Evolutionary conservation across 2,797 vertebrate genomes (phyloP), one percentile per base, ranked within the genome.

Genomic region (Sebastes minor): DNA sequence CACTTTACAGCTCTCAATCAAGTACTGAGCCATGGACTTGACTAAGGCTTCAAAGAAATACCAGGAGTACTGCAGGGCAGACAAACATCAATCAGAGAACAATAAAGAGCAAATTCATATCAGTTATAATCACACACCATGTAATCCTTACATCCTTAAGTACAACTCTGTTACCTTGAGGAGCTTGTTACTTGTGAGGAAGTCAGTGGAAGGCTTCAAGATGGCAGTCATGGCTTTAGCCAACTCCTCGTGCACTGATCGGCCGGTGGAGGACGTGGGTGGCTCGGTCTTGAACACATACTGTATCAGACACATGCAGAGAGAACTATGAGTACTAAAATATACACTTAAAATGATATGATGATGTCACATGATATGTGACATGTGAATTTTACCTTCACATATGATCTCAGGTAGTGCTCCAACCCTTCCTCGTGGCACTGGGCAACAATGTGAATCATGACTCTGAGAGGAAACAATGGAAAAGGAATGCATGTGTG

Each of bases 11-110:
- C 97, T 99, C 94, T 99, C 97, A 86, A 99, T 97, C 95, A 99
- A 92, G 90, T 98, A 97, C 89, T 99, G 98, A 80, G 98, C 98
- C 98, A 99, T 99, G 84, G 99, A 99, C 91, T 99, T 99, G 90
- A 99, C 97, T 86, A 99, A 91, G 80, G 97, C 96, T 94, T 99
- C 98, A 89, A 99, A 99, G 96, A 99, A 99, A 96, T 99, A 99
- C 99, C 99, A 99, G 0, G 99, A 99, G 93, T 99, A 99, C 99
- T 99, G 91, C 55, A 94, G 77, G 87, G 91, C 63, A 88, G 90
- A 86, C 61, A 90, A 70, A 82, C 74, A 85, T 18, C 46, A 82
- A 76, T 88, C 73, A 90, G 74, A 72, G 7, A 82, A 80, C 77
- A 74, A 72, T 27, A 60, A 55, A 77, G 57, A 80, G 63, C 13